Evolutionary conservation across 2,888 invertebrate genomes (phyloP).

Genomic region (Amblyjoppa proteus): DNA sequence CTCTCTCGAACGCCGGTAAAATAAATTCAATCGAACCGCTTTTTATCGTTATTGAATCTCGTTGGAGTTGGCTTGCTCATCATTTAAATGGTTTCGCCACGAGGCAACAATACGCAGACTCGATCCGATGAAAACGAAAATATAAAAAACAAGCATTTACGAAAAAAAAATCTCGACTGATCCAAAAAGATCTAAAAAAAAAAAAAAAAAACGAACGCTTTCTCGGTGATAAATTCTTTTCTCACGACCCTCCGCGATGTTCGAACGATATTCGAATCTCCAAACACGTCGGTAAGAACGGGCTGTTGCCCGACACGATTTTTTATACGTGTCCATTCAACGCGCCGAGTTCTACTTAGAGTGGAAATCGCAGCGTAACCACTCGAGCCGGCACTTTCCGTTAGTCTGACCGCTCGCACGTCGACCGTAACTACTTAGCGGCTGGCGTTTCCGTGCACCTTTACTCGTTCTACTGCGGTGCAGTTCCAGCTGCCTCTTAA

Average conservation of each 20-base stretch:
- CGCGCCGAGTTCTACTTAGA: neutral
- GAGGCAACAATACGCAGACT: no score
- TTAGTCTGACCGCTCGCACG: conserved; percentile 35
- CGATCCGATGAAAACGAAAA: no score
- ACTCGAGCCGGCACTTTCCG: neutral
- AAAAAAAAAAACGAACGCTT: no score
- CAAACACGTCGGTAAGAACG: neutral
- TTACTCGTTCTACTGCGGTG: neutral
- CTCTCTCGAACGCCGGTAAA: neutral
- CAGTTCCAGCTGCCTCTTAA: neutral
- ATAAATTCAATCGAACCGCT: neutral
- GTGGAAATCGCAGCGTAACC: conserved; percentile 30
- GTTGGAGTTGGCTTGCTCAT: no score
- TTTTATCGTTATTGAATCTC: neutral
- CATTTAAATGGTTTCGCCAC: no score
- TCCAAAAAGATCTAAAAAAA: no score
- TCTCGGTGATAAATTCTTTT: neutral
- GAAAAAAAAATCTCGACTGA: no score
- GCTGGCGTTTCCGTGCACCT: conserved; percentile 6
- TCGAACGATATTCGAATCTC: neutral
- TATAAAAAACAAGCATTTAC: no score
- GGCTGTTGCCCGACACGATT: neutral
- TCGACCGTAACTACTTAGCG: conserved; percentile 50
- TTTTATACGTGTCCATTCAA: neutral
- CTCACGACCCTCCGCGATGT: neutral